phyloP scores from a whole-genome alignment of 92 coral and sea anemone genomes.

The Hydrozoanthus gracilis region DNA sequence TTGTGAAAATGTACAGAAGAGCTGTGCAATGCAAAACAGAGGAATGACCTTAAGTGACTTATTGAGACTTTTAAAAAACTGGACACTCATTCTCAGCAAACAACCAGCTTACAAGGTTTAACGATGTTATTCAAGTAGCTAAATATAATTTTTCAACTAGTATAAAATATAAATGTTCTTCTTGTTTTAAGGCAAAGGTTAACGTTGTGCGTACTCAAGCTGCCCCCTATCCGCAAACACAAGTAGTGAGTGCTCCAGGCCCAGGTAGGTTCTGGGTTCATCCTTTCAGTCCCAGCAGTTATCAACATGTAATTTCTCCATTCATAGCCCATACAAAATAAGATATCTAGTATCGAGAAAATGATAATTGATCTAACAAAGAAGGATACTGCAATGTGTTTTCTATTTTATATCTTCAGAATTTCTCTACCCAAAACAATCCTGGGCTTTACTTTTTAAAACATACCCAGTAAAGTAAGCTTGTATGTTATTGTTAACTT shows the following conservation, averaged over 20 bases:
- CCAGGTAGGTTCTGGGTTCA: not conserved
- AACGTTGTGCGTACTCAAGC: conserved; percentile 4
- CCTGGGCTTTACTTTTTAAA: too few species aligned
- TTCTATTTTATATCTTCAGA: not conserved
- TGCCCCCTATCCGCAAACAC: conserved; percentile 22
- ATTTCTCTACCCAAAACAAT: too few species aligned
- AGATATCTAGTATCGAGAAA: too few species aligned
- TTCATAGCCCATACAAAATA: not conserved
- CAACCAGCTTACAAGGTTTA: not conserved
- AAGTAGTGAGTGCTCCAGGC: conserved; percentile 23
- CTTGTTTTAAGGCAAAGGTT: not conserved
- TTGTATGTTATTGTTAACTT: too few species aligned
- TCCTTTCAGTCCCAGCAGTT: not conserved
- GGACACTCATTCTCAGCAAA: not conserved
- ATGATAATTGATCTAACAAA: too few species aligned
- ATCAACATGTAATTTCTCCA: not conserved
- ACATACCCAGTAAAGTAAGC: too few species aligned
- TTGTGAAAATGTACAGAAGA: too few species aligned
- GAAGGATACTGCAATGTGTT: not conserved
- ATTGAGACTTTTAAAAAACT: too few species aligned
- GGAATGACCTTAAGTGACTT: too few species aligned
- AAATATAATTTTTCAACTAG: too few species aligned
- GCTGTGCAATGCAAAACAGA: too few species aligned
- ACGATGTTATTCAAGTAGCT: too few species aligned
- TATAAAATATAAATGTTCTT: not conserved